A percentile compares a stretch with the other conserved stretches of the same genome.
Evolutionary conservation across 2,113 vertebrate genomes (phyloP).

Genomic region (Rhinoptilus africanus): DNA sequence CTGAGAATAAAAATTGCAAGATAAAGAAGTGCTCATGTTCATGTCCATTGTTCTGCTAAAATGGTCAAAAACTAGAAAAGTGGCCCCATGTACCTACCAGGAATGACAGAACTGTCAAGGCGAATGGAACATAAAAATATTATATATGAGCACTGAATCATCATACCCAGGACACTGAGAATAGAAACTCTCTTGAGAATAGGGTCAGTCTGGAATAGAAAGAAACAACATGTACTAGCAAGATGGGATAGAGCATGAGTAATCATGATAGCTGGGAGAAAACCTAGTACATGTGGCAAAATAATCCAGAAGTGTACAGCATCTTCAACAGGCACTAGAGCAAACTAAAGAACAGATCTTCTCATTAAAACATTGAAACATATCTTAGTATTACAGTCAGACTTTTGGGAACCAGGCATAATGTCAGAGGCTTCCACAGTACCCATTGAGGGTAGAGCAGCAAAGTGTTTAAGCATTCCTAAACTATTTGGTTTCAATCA

Average conservation of each 20-base stretch:
- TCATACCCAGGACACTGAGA: background rate
- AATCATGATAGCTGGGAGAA: background rate
- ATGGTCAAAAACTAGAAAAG: background rate
- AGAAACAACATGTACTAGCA: conserved; percentile 12
- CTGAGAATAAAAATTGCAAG: background rate
- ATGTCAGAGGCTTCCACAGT: background rate
- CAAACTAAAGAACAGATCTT: background rate
- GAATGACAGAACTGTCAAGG: background rate
- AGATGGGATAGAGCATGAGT: background rate
- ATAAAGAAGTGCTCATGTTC: background rate
- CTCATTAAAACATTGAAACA: background rate
- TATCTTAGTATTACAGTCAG: background rate
- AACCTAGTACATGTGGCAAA: background rate
- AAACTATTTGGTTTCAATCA: conserved; percentile 8
- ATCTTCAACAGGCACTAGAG: background rate
- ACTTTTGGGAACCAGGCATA: background rate
- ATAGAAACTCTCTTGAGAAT: conserved; percentile 49
- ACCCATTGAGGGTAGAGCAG: background rate
- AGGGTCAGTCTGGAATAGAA: conserved; percentile 42
- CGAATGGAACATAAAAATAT: background rate
- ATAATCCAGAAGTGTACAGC: background rate
- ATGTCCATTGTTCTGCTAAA: background rate
- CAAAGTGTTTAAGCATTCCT: conserved; percentile 6
- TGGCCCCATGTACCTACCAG: background rate
- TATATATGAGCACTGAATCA: conserved; percentile 4